Evolutionary conservation across 2,888 invertebrate genomes (phyloP).

Genomic region (Scaptomyza tumidula): DNA sequence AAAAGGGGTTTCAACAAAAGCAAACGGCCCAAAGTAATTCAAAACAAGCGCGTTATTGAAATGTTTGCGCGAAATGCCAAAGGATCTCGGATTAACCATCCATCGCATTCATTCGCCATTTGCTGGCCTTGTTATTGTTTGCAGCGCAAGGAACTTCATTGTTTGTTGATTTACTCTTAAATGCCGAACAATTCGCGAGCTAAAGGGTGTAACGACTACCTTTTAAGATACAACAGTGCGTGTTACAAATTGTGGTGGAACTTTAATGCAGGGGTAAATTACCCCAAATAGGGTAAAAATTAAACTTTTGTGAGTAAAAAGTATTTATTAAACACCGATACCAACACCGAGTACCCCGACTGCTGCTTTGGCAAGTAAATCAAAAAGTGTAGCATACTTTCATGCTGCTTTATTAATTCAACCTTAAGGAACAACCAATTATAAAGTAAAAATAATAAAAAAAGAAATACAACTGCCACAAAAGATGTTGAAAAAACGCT

Average conservation of each 20-base stretch:
- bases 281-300: too few relatives aligned
- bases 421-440: not conserved
- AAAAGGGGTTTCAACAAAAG: slow-evolving; percentile 77
- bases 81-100: slow-evolving; percentile 42
- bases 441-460: not conserved
- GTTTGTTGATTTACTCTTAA: slow-evolving; percentile 62
- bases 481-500: slow-evolving; percentile 1
- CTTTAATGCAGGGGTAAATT: not conserved
- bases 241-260: not conserved
- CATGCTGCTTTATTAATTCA: not conserved
- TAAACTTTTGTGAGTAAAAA: too few relatives aligned
- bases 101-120: slow-evolving; percentile 8
- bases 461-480: not conserved
- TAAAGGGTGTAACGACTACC: slow-evolving; percentile 3
- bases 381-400: slow-evolving; percentile 21
- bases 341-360: too few relatives aligned
- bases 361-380: not conserved
- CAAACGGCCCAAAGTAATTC: slow-evolving; percentile 77
- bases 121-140: slow-evolving; percentile 42
- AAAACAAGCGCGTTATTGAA: slow-evolving; percentile 64
- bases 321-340: too few relatives aligned
- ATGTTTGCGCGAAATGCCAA: slow-evolving; percentile 51
- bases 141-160: slow-evolving; percentile 25
- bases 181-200: slow-evolving; percentile 47
- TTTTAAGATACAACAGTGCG: slow-evolving; percentile 4